Evolutionary conservation across 1,140 invertebrate species (phyloP), one percentile per base, ranked within the genome.

Genomic region (Halotydeus destructor): DNA sequence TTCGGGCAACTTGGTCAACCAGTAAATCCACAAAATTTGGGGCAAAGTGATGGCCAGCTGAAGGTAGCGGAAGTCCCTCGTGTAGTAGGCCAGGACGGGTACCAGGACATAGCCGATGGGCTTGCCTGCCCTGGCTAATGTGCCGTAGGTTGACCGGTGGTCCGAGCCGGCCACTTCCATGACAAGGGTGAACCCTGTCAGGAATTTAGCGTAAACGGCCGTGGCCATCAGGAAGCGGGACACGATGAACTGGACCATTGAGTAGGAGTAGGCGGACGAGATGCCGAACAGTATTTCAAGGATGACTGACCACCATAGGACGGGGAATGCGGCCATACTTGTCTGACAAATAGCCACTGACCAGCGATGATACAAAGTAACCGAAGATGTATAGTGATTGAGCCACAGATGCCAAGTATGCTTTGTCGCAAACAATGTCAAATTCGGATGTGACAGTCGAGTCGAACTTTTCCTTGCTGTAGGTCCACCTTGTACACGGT

Each of bases 111-210:
- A 77, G 23, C 78, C 79, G 21, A 70, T 52, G 0, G 76, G 76
- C 59, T 81, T 84, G 55, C 78, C 78, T 58, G 75, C 67, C 60
- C 40, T n/a, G 78, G 74, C 50, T 70, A 72, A 5, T 75, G 70
- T 31, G 78, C 71, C 11, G 78, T 78, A 36, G 76, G 75, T 33
- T 78, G 63, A 27, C 33, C 80, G 65, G 54, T 74, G 76, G 27
- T 65, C 63, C 0, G 76, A 72, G 1, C 77, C 76, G n/a, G 83
- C 76, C 70, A 80, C 77, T 61, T 84, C 80, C 56, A 83, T 65
- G n/a, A n/a, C n/a, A n/a, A n/a, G n/a, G n/a, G n/a, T n/a, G n/a
- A n/a, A n/a, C 24, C 45, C 41, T 6, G 45, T 36, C 16, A 22
- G 38, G 16, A 19, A 47, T 3, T 16, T 37, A 16, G 11, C 19